Percentiles rank a stretch among this genome's conserved stretches.
Conservation (phyloP, 2,888 invertebrate genomes). For the Macroteleia sp. region DNA sequence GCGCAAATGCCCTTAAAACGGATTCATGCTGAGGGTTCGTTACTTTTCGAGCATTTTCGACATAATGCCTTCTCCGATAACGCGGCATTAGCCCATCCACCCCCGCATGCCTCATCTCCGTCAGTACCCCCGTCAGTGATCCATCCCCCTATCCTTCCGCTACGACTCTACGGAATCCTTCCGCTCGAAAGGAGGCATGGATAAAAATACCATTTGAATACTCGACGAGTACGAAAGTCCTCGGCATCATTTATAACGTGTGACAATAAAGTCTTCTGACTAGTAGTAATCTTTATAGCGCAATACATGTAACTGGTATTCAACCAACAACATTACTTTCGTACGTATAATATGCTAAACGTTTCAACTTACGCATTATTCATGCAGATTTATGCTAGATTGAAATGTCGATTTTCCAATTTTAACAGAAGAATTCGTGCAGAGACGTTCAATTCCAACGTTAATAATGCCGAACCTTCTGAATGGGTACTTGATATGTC, state of each 20-base stretch:
- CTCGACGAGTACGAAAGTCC: constrained; percentile 74
- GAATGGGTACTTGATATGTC: constrained; percentile 2
- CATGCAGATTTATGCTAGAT: constrained; percentile 17
- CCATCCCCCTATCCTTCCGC: constrained; percentile 65
- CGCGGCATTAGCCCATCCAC: constrained; percentile 72
- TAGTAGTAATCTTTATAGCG: constrained; percentile 81
- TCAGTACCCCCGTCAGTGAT: constrained; percentile 59
- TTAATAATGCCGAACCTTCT: not conserved
- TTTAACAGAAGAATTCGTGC: not conserved
- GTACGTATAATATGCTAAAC: constrained; percentile 75
- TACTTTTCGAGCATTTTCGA: constrained; percentile 72
- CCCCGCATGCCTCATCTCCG: constrained; percentile 53
- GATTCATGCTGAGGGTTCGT: constrained; percentile 73
- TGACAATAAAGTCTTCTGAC: constrained; percentile 81
- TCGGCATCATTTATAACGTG: constrained; percentile 82
- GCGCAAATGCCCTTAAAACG: constrained; percentile 72
- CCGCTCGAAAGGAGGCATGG: constrained; percentile 78
- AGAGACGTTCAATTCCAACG: not conserved
- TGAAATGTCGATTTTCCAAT: constrained; percentile 14
- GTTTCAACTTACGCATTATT: constrained; percentile 8
- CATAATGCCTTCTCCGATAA: constrained; percentile 77
- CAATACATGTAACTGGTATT: constrained; percentile 72
- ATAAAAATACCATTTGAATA: constrained; percentile 83
- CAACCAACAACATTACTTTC: constrained; percentile 63
- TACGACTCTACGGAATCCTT: constrained; percentile 73